These are phyloP conservation scores for Micronycteris hirsuta DNA, from an alignment of 2,113 vertebrate genomes.

Conservation along the genomic window DNA sequence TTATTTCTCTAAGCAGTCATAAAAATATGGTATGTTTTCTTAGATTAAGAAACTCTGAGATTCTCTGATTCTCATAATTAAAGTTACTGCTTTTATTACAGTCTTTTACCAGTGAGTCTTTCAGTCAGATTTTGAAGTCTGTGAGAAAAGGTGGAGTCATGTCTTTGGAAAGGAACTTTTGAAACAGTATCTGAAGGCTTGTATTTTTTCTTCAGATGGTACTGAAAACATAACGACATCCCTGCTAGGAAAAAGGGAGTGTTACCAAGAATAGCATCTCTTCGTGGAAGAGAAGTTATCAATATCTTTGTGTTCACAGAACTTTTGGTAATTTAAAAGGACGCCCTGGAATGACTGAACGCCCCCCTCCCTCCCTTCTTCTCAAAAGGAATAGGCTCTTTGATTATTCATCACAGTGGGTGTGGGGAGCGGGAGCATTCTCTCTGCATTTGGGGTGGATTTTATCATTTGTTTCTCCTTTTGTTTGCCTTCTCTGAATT, in stretches of 20 bases:
- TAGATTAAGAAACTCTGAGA: not conserved
- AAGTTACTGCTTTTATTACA: conserved; percentile 1
- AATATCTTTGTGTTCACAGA: not conserved
- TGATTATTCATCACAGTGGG: not conserved
- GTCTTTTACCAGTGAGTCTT: not conserved
- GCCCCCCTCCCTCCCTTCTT: not conserved
- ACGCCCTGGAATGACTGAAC: not conserved
- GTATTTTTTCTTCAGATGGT: not conserved
- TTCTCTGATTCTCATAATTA: not conserved
- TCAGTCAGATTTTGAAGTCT: not conserved
- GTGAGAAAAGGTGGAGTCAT: not conserved
- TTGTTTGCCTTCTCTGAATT: not conserved
- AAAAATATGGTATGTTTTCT: not conserved
- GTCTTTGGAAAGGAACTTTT: not conserved
- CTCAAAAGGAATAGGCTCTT: not conserved
- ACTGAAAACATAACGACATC: not conserved
- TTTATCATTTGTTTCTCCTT: not conserved
- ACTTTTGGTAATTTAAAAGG: not conserved
- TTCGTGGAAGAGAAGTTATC: not conserved
- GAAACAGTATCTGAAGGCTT: not conserved
- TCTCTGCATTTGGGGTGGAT: not conserved
- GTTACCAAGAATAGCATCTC: not conserved
- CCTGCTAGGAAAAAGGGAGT: not conserved
- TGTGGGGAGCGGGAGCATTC: not conserved
- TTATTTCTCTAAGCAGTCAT: not conserved